Evolutionary conservation across 1,140 invertebrate species (phyloP).

Genomic region (Ceratina japonica): DNA sequence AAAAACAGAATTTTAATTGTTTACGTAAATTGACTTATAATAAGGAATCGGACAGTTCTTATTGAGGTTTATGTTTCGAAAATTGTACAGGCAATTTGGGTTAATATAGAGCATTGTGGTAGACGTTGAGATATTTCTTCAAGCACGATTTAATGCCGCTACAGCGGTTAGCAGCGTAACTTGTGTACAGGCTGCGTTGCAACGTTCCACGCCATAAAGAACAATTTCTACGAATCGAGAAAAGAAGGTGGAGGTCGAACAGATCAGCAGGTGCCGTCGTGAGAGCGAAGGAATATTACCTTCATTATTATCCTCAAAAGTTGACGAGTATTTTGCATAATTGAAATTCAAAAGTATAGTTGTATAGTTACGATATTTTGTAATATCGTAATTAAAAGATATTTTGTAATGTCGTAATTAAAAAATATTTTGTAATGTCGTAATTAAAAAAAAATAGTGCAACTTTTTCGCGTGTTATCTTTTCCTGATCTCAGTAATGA

Average conservation of each 20-base stretch:
- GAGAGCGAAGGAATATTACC: conserved; percentile 23
- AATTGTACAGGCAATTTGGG: neutral
- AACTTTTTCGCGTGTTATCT: neutral
- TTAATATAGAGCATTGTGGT: neutral
- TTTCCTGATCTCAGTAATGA: neutral
- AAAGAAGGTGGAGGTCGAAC: conserved; percentile 60
- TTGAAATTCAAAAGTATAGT: neutral
- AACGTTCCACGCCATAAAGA: conserved; percentile 12
- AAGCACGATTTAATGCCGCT: neutral
- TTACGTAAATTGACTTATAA: neutral
- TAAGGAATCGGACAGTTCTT: neutral
- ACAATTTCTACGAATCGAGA: conserved; percentile 13
- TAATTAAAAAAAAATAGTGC: neutral
- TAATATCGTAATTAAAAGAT: neutral
- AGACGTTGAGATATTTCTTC: neutral
- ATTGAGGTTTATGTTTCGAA: neutral
- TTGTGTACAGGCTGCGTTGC: neutral
- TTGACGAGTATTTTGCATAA: neutral
- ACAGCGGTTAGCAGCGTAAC: conserved; percentile 28
- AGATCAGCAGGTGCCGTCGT: conserved; percentile 31
- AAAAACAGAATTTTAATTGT: neutral
- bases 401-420: neutral
- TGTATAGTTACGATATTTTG: too few relatives aligned
- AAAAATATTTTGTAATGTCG: too few relatives aligned
- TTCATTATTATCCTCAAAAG: neutral